A percentile compares a stretch with the other conserved stretches of the same genome.
These are phyloP conservation scores for Mycalesis mineus DNA, from an alignment of 2,888 invertebrate genomes.

Conservation along the genomic window DNA sequence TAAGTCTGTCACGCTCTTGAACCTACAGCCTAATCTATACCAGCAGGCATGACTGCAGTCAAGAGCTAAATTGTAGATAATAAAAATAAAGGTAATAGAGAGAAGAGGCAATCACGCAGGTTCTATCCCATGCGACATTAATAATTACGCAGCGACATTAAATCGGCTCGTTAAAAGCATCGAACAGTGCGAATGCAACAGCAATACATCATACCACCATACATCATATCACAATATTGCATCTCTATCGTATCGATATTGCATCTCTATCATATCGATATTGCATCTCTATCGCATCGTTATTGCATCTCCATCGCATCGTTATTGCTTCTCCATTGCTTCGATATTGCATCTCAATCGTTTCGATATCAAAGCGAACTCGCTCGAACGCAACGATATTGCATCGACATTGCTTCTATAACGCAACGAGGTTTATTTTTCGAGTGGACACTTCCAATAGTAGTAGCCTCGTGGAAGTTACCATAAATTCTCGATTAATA, in stretches of 20 bases:
- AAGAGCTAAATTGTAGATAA: too few relatives aligned
- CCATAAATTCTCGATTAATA: neutral
- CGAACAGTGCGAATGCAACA: neutral
- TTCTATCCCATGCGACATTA: too few relatives aligned
- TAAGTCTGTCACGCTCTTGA: too few relatives aligned
- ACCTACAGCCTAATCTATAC: too few relatives aligned
- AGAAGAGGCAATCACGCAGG: too few relatives aligned
- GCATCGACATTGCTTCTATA: neutral
- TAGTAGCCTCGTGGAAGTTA: neutral
- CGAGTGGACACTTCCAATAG: neutral
- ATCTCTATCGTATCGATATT: neutral
- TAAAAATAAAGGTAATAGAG: too few relatives aligned
- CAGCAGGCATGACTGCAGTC: too few relatives aligned
- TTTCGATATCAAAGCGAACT: neutral
- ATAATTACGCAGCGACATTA: neutral
- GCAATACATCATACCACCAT: neutral
- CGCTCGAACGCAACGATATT: neutral
- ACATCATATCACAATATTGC: neutral
- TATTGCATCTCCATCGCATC: neutral
- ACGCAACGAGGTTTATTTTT: neutral
- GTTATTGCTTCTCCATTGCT: neutral
- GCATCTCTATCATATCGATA: neutral
- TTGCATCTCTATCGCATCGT: neutral
- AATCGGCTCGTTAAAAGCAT: neutral
- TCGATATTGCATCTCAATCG: neutral